phyloP scores from a whole-genome alignment of 2,113 vertebrate species.

The Tapirus terrestris region DNA sequence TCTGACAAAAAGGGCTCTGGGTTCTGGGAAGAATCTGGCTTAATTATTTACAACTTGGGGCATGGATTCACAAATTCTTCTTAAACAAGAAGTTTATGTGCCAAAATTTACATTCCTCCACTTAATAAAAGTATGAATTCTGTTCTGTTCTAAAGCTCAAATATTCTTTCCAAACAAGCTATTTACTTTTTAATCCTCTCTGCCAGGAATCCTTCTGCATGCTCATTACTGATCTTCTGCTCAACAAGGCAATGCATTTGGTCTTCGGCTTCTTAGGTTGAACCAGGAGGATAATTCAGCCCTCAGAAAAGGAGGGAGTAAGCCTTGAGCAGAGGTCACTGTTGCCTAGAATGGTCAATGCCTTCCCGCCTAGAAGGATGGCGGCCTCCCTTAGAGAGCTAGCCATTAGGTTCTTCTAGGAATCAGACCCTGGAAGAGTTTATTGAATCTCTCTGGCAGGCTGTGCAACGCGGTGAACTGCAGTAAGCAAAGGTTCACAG shows the following conservation, averaged over 20 bases:
- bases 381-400: neutral
- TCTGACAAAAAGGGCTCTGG: neutral
- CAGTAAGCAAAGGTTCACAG: neutral
- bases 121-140: constrained; percentile 37
- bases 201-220: neutral
- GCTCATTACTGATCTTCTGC: neutral
- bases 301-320: neutral
- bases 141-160: constrained; percentile 46
- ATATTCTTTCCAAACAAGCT: constrained; percentile 36
- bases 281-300: neutral
- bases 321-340: neutral
- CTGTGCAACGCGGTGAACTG: neutral
- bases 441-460: neutral
- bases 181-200: constrained; percentile 44
- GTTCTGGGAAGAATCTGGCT: constrained; percentile 56
- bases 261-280: constrained; percentile 6
- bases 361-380: neutral
- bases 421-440: neutral
- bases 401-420: neutral
- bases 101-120: constrained; percentile 26
- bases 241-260: neutral
- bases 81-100: constrained; percentile 29
- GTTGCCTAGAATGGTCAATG: neutral
- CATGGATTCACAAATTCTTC: constrained; percentile 22
- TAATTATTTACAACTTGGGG: constrained; percentile 60